A percentile compares a stretch with the other conserved stretches of the same genome.
These are phyloP conservation scores for Miichthys miiuy DNA, from an alignment of 2,797 vertebrate genomes.

Conservation along the genomic window DNA sequence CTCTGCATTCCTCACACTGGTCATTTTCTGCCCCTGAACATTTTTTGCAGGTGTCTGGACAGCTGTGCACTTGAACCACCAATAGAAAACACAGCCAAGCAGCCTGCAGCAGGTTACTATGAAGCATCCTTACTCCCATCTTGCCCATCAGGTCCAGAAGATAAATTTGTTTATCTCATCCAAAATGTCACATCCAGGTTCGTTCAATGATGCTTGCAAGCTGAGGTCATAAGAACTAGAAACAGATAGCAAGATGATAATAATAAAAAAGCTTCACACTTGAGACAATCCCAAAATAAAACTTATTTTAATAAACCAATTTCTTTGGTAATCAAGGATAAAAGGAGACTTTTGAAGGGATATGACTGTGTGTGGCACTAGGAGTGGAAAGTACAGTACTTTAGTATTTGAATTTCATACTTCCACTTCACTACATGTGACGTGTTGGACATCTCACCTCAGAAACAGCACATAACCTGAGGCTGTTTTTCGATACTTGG, in stretches of 20 bases:
- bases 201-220: conserved; percentile 7
- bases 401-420: not conserved
- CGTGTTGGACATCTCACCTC: too few relatives aligned
- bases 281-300: not conserved
- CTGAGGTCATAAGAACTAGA: not conserved
- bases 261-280: not conserved
- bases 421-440: too few relatives aligned
- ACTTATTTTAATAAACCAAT: not conserved
- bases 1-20: conserved; percentile 90
- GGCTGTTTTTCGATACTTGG: too few relatives aligned
- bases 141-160: conserved; percentile 23
- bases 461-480: too few relatives aligned
- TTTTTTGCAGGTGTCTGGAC: conserved; percentile 87
- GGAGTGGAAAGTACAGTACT: not conserved
- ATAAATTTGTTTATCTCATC: conserved; percentile 19
- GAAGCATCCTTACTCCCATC: conserved; percentile 34
- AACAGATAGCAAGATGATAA: not conserved
- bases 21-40: conserved; percentile 88
- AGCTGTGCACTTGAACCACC: conserved; percentile 78
- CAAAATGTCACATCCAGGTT: conserved; percentile 2
- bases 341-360: not conserved
- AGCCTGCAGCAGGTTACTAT: conserved; percentile 54
- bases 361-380: not conserved
- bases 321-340: not conserved
- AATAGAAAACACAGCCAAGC: conserved; percentile 65